Conservation (phyloP, 1,140 invertebrate species). For the Anastrepha ludens region DNA sequence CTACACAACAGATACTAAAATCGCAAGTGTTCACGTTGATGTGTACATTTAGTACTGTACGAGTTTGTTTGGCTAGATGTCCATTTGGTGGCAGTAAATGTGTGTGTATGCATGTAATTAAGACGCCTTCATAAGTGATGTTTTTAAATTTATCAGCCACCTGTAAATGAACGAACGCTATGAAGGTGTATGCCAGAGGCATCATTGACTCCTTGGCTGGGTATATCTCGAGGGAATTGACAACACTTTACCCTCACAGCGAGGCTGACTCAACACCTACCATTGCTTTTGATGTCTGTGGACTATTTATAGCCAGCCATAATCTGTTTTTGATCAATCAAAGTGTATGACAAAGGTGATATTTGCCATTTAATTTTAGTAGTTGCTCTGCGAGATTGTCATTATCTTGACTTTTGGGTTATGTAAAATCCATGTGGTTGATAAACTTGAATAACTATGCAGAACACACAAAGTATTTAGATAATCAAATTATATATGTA, state of each 20-base stretch:
- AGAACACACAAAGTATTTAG: too few relatives aligned
- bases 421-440: too few relatives aligned
- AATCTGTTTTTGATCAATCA: constrained; percentile 8
- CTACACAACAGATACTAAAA: not conserved
- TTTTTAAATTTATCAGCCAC: constrained; percentile 43
- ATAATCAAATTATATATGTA: too few relatives aligned
- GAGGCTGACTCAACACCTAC: not conserved
- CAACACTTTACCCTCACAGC: constrained; percentile 38
- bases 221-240: constrained; percentile 15
- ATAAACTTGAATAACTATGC: too few relatives aligned
- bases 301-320: not conserved
- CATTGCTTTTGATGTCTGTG: not conserved
- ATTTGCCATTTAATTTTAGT: not conserved
- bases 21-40: not conserved
- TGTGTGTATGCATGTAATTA: not conserved
- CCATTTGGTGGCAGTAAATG: constrained; percentile 8
- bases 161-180: constrained; percentile 44
- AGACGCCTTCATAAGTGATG: constrained; percentile 35
- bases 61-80: not conserved
- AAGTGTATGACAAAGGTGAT: not conserved
- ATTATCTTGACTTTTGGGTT: too few relatives aligned
- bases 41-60: not conserved
- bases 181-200: constrained; percentile 8
- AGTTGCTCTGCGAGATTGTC: too few relatives aligned
- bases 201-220: not conserved